These are phyloP conservation scores for Echiichthys vipera DNA, from an alignment of 2,797 vertebrate species.

Conservation along the genomic window DNA sequence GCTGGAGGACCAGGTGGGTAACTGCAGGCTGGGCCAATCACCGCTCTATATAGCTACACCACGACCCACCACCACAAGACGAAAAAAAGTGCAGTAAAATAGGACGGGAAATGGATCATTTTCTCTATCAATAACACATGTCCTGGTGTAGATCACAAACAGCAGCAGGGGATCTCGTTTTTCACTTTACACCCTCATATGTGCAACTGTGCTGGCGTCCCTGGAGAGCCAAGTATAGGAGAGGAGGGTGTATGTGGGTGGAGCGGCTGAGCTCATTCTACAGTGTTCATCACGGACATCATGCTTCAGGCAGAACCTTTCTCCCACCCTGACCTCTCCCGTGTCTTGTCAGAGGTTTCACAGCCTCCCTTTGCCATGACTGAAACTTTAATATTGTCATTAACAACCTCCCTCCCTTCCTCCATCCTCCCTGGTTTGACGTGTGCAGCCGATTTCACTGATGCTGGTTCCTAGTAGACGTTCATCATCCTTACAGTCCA, in stretches of 20 bases:
- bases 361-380: constrained; percentile 29
- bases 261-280: constrained; percentile 54
- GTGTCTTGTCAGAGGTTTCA: constrained; percentile 5
- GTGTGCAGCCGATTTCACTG: constrained; percentile 16
- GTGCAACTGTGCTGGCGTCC: constrained; percentile 7
- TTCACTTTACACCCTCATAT: constrained; percentile 1
- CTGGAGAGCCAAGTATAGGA: constrained; percentile 9
- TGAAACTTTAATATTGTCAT: constrained; percentile 36
- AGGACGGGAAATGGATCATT: constrained; percentile 54
- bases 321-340: constrained; percentile 48
- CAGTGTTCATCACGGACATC: constrained; percentile 48
- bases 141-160: constrained; percentile 35
- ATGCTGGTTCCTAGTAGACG: neutral
- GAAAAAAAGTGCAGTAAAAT: constrained; percentile 12
- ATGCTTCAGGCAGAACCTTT: neutral
- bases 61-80: constrained; percentile 19
- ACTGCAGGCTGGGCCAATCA: constrained; percentile 55
- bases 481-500: constrained; percentile 13
- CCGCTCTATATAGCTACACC: constrained; percentile 27
- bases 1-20: constrained; percentile 64
- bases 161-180: neutral
- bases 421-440: constrained; percentile 26
- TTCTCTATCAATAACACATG: constrained; percentile 55
- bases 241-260: constrained; percentile 51
- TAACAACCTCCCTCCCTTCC: constrained; percentile 31